Evolutionary conservation across 2,113 vertebrate species (phyloP), one percentile per base, ranked within the genome.

Genomic region (Pangasianodon hypophthalmus): DNA sequence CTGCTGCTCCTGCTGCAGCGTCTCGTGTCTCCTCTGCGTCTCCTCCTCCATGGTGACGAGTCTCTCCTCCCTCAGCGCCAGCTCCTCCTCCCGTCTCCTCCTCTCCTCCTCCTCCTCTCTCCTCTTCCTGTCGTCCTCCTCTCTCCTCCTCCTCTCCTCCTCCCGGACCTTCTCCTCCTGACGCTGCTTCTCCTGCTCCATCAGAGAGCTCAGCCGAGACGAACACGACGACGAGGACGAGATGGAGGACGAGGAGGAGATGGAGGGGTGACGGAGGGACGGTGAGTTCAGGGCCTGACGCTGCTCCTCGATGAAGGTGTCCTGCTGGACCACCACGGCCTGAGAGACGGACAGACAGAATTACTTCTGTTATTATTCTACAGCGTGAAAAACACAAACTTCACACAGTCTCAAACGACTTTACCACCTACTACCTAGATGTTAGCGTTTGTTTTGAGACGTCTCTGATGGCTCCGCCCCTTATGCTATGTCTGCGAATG

Each of bases 281-380:
- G 41, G 8, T 6, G 86, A 87, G 69, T 10, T 86, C 50, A 54
- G 50, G 50, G 71, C 29, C 69, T 87, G 86, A 7, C 71, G 86
- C 71, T 87, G 86, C 32, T 87, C 86, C 54, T 87, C 86, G 32
- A 87, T 87, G 86, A 87, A 87, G 6, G 86, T 77, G 71, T 87
- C 86, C 71, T 87, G 86, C 54, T 87, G 86, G 11, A 87, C 54
- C 71, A 87, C 86, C 48, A 86, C 85, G 50, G 85, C 85, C 85
- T 86, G 48, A 73, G 44, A 50, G 54, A 84, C 1, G 37, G 41
- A 83, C 18, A 60, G n/a, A 84, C 24, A 77, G 37, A 77, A 2
- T 24, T 60, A 24, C 6, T 0, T 71, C n/a, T 16, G 67, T 37
- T 71, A 18, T 71, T 18, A 73, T 41, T 41, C 69, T 69, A 26